Base-by-base conservation (phyloP, 2,888 invertebrate genomes). In the Drosophila infuscata region DNA sequence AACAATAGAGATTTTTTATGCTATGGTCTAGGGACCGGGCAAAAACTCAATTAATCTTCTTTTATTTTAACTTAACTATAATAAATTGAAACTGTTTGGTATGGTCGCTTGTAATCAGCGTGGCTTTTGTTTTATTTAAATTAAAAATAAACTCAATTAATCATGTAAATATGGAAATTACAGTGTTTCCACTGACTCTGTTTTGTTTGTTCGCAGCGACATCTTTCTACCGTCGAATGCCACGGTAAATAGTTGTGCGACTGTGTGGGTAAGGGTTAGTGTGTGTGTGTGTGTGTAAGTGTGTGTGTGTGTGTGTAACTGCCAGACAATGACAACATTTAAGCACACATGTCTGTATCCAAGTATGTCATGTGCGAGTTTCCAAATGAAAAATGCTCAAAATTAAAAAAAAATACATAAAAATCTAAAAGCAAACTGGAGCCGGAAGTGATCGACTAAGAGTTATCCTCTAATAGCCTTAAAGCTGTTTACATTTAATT, bases 101-200 rank as follows among this genome's bases (percentile, higher is more conserved):
- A 11, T 36, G 65, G 38, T 59, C 15, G 49, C 57, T 48, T 65
- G 81, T 81, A 87, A 89, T 87, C 89, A 87, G 88, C 78, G 79
- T 63, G 68, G 63, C 81, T 74, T 82, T 87, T 89, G 88, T 87
- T 83, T 74, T 68, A 57, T 62, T 74, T 82, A 75, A 85, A 83
- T 89, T 83, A 82, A 89, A 89, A 89, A 78, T 80, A 84, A 89
- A 89, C 83, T 77, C 83, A 78, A 89, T 87, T 89, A 89, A 87
- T 89, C 80, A 87, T 89, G 87, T 80, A 85, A 89, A 87, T 85
- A 80, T 81, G 81, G 76, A 76, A 72, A 61, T 74, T 74, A 70
- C 68, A 70, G 53, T 60, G 49, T 38, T 46, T 49, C 17, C 29
- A 41, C 52, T 49, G 25, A 63, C 38, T 53, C 51, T 57, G 54